Evolutionary conservation across 2,797 vertebrate species (phyloP).

Genomic region (Xenops minutus): DNA sequence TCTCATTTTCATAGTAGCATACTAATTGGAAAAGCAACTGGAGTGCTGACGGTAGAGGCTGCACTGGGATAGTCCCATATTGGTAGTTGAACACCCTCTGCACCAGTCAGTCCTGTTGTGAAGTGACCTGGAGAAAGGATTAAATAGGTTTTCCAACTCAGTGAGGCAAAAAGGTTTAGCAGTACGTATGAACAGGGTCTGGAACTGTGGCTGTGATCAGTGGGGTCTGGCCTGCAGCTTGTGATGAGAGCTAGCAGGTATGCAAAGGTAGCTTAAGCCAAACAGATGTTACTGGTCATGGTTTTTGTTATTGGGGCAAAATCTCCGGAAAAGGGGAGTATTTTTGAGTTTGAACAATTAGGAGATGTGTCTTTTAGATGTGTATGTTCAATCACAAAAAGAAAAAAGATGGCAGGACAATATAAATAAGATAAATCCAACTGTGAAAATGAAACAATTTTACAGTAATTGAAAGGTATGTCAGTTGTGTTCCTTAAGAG

Average conservation of each 20-base stretch:
- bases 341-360: neutral
- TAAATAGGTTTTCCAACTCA: neutral
- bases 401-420: neutral
- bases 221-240: neutral
- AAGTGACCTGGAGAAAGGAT: neutral
- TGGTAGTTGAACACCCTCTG: neutral
- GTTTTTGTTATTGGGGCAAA: neutral
- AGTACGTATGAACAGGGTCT: neutral
- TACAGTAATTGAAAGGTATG: neutral
- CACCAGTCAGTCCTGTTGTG: neutral
- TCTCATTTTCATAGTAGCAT: neutral
- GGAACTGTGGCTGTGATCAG: neutral
- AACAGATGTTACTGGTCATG: neutral
- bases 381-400: neutral
- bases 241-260: neutral
- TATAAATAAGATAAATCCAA: neutral
- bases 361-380: neutral
- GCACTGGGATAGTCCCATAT: fast-evolving
- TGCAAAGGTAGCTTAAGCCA: neutral
- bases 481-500: neutral
- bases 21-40: neutral
- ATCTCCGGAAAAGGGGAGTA: neutral
- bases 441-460: neutral
- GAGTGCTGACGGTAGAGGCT: neutral
- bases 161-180: neutral